Percentiles rank a stretch among this genome's conserved stretches.
phyloP scores from a whole-genome alignment of 37 sponge, comb jelly and placozoan genomes.

The Ianthella basta region DNA sequence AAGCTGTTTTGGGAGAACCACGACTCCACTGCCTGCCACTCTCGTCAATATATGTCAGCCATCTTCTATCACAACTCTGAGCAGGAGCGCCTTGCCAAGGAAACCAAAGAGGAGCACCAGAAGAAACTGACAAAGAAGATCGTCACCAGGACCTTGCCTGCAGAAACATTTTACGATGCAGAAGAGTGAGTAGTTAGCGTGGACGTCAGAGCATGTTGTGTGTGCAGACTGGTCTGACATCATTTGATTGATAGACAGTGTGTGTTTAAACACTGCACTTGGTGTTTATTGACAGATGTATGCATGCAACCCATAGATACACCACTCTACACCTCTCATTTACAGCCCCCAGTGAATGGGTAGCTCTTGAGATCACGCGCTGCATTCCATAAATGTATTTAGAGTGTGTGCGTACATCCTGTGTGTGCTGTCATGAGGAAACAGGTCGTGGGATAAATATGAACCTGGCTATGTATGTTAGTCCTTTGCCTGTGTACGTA shows the following conservation, averaged over 20 bases:
- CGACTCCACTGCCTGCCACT: conserved; percentile 81
- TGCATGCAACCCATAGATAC: not conserved
- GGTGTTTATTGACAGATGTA: not conserved
- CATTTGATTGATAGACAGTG: not conserved
- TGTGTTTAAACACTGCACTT: not conserved
- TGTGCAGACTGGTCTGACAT: not conserved
- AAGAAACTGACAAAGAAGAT: conserved; percentile 68
- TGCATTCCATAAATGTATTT: too few species aligned
- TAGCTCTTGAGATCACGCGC: too few species aligned
- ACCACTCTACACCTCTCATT: too few species aligned
- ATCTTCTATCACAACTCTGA: conserved; percentile 89
- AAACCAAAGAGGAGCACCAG: conserved; percentile 79
- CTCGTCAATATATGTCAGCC: conserved; percentile 98
- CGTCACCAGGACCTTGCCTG: conserved; percentile 67
- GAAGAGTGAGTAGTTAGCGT: conserved; percentile 75
- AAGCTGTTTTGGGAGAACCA: conserved; percentile 93
- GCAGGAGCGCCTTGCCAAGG: conserved; percentile 82
- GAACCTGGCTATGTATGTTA: too few species aligned
- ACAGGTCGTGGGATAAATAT: too few species aligned
- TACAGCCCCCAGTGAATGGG: too few species aligned
- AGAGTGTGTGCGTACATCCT: too few species aligned
- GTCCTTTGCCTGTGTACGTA: not conserved
- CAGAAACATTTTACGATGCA: conserved; percentile 88
- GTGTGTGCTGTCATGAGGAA: too few species aligned
- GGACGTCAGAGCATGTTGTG: not conserved